Evolutionary conservation across 2,797 vertebrate genomes (phyloP).

Genomic region (Spea hammondii): DNA sequence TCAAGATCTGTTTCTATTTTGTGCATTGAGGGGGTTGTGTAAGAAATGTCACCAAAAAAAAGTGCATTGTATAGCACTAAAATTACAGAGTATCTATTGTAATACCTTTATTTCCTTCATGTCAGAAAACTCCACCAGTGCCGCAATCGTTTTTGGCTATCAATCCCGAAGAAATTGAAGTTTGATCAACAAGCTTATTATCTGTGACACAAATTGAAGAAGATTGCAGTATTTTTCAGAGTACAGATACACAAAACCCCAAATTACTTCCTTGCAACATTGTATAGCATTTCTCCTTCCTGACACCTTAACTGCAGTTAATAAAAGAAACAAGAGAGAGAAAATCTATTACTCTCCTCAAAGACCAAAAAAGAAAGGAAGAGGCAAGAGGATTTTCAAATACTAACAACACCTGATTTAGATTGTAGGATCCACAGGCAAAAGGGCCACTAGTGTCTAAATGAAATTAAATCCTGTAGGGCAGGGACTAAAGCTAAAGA

Average conservation of each 20-base stretch:
- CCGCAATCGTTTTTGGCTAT: not conserved
- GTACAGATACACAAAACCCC: not conserved
- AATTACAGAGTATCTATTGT: not conserved
- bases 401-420: no score
- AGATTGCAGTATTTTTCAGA: slow-evolving; percentile 3
- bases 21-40: no score
- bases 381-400: not conserved
- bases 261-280: slow-evolving; percentile 1
- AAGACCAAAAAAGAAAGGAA: not conserved
- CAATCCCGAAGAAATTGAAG: not conserved
- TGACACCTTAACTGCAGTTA: not conserved
- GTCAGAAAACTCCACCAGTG: not conserved
- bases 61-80: no score
- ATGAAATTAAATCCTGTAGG: no score
- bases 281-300: not conserved
- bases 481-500: no score
- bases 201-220: slow-evolving; percentile 6
- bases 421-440: no score
- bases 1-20: no score
- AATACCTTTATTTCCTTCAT: not conserved
- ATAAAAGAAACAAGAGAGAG: not conserved
- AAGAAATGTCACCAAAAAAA: no score
- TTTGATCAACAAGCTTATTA: slow-evolving; percentile 8
- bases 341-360: not conserved
- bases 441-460: no score